phyloP scores from a whole-genome alignment of 2,888 invertebrate species.

The Sinopyrophorus schimmeli region DNA sequence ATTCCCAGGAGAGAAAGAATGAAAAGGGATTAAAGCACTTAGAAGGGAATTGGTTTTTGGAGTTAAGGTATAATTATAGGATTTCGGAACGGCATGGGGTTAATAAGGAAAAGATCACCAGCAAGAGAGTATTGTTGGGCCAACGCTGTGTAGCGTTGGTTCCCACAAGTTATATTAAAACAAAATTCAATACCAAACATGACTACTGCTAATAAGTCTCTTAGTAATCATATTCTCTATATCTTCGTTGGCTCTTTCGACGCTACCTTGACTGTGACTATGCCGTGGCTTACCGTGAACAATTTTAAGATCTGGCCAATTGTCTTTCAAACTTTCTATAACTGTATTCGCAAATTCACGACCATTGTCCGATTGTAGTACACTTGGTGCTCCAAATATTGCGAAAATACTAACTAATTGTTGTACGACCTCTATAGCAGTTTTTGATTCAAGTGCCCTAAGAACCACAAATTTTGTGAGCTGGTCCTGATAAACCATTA shows the following conservation, averaged over 20 bases:
- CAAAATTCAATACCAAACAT: too few species aligned
- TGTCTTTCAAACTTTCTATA: slow-evolving; percentile 31
- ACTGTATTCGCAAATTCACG: slow-evolving; percentile 33
- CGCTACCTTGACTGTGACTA: slow-evolving; percentile 41
- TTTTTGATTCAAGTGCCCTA: slow-evolving; percentile 22
- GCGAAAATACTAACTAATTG: slow-evolving; percentile 31
- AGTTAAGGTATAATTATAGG: too few species aligned
- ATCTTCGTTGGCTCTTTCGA: slow-evolving; percentile 46
- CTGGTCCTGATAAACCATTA: slow-evolving; percentile 27
- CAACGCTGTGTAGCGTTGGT: too few species aligned
- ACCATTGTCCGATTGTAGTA: slow-evolving; percentile 36
- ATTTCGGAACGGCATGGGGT: too few species aligned
- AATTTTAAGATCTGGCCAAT: slow-evolving; percentile 37
- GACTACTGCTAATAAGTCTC: too few species aligned
- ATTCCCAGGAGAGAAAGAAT: too few species aligned
- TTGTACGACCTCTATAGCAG: slow-evolving; percentile 20
- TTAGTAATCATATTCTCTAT: slow-evolving; percentile 48
- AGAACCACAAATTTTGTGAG: slow-evolving; percentile 29
- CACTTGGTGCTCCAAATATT: slow-evolving; percentile 32
- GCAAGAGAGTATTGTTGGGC: too few species aligned
- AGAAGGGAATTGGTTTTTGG: too few species aligned
- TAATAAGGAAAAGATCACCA: too few species aligned
- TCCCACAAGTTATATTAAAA: too few species aligned
- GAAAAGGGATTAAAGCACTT: too few species aligned
- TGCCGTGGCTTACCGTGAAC: slow-evolving; percentile 41